A percentile compares a stretch with the other conserved stretches of the same genome.
Evolutionary conservation across 2,797 vertebrate species (phyloP).

Genomic region (Glossophaga mutica): DNA sequence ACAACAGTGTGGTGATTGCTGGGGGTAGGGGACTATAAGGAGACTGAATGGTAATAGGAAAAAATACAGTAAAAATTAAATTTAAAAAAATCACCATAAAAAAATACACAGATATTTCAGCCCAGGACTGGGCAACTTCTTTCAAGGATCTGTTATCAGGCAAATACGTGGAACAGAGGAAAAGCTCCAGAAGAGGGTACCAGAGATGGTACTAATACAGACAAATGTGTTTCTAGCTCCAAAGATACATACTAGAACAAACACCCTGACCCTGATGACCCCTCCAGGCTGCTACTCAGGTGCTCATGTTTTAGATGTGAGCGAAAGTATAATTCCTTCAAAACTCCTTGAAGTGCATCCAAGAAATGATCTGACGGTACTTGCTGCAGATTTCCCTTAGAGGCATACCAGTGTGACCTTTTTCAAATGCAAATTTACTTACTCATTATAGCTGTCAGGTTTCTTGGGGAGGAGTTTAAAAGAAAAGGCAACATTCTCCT

Average conservation of each 20-base stretch:
- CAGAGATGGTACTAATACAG: background rate
- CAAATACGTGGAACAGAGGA: background rate
- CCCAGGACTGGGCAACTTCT: background rate
- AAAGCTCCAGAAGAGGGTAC: background rate
- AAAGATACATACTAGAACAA: conserved; percentile 29
- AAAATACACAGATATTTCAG: background rate
- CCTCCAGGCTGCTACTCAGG: conserved; percentile 75
- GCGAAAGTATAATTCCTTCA: conserved; percentile 69
- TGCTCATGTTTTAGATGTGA: conserved; percentile 72
- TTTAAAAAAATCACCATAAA: no score
- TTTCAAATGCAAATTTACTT: conserved; percentile 87
- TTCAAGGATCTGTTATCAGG: conserved; percentile 15
- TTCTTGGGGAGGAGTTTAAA: conserved; percentile 63
- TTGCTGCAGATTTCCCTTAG: conserved; percentile 81
- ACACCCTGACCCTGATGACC: conserved; percentile 60
- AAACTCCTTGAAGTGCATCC: conserved; percentile 85
- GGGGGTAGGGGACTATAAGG: no score
- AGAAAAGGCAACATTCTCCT: conserved; percentile 4
- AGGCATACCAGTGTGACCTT: conserved; percentile 76
- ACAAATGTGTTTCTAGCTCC: conserved; percentile 23
- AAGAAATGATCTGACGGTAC: conserved; percentile 83
- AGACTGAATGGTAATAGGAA: no score
- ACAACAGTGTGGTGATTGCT: no score
- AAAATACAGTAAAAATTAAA: no score
- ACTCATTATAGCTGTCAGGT: conserved; percentile 73